Evolutionary conservation across 2,888 invertebrate genomes (phyloP).

Genomic region (Muschampia plurimacula): DNA sequence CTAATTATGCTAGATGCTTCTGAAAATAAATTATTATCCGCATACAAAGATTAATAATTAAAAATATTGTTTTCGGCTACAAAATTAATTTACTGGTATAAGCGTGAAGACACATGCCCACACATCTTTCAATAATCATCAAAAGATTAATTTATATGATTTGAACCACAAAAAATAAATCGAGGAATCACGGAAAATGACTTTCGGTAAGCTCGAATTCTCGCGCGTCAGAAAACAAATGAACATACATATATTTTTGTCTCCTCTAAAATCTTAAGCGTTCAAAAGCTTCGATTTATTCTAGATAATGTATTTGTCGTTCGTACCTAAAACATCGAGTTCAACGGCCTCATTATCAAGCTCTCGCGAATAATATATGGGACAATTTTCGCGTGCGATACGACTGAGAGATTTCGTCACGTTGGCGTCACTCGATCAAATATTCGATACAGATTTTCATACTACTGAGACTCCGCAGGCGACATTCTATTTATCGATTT

Average conservation of each 20-base stretch:
- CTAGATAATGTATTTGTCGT: conserved; percentile 56
- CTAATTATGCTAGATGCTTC: neutral
- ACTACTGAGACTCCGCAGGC: conserved; percentile 16
- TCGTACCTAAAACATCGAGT: conserved; percentile 67
- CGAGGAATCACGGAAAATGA: conserved; percentile 45
- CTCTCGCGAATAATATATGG: conserved; percentile 79
- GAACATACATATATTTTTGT: conserved; percentile 51
- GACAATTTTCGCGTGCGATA: conserved; percentile 71
- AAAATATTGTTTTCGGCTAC: neutral
- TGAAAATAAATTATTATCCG: neutral
- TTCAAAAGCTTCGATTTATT: conserved; percentile 48
- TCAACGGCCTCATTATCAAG: conserved; percentile 76
- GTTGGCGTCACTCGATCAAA: conserved; percentile 55
- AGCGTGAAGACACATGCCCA: neutral
- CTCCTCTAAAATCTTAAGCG: conserved; percentile 53
- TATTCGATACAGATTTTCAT: conserved; percentile 41
- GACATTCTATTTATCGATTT: conserved; percentile 24
- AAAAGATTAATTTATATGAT: neutral
- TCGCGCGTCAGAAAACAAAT: conserved; percentile 54
- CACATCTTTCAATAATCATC: neutral
- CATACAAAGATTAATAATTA: neutral
- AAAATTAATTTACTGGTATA: neutral
- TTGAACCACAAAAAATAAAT: conserved; percentile 39
- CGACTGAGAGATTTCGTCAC: conserved; percentile 62
- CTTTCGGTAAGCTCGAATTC: conserved; percentile 49